A percentile compares a stretch with the other conserved stretches of the same genome.
phyloP scores from a whole-genome alignment of 2,888 invertebrate species.

The Caenorhabditis becei region DNA sequence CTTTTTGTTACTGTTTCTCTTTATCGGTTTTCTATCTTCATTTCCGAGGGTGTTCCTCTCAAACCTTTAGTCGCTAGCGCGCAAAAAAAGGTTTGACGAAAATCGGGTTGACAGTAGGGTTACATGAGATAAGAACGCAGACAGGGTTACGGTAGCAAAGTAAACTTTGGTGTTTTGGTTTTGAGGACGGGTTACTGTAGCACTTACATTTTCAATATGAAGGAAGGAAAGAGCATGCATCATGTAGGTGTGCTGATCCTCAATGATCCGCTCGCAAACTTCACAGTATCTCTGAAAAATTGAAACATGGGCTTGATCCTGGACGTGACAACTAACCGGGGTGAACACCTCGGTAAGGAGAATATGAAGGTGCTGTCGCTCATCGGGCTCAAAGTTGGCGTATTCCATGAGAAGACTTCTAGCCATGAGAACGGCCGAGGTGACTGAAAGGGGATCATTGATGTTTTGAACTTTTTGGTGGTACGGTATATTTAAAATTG shows the following conservation, averaged over 20 bases:
- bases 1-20: not conserved
- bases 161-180: too few species aligned
- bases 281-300: constrained; percentile 43
- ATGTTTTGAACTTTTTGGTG: too few species aligned
- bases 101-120: too few species aligned
- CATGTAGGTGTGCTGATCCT: constrained; percentile 36
- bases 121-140: too few species aligned
- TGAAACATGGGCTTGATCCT: not conserved
- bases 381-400: constrained; percentile 31
- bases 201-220: constrained; percentile 41
- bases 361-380: constrained; percentile 30
- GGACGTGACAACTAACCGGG: constrained; percentile 8
- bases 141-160: too few species aligned
- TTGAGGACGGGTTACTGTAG: too few species aligned
- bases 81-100: too few species aligned
- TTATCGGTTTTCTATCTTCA: too few species aligned
- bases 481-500: not conserved
- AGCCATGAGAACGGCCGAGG: constrained; percentile 33
- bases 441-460: constrained; percentile 31
- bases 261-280: constrained; percentile 43
- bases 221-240: constrained; percentile 39
- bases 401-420: constrained; percentile 45
- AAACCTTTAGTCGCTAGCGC: too few species aligned
- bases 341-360: constrained; percentile 39
- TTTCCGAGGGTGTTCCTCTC: too few species aligned